These are phyloP conservation scores for Steromphala cineraria DNA, from an alignment of 2,888 invertebrate genomes.

Conservation along the genomic window DNA sequence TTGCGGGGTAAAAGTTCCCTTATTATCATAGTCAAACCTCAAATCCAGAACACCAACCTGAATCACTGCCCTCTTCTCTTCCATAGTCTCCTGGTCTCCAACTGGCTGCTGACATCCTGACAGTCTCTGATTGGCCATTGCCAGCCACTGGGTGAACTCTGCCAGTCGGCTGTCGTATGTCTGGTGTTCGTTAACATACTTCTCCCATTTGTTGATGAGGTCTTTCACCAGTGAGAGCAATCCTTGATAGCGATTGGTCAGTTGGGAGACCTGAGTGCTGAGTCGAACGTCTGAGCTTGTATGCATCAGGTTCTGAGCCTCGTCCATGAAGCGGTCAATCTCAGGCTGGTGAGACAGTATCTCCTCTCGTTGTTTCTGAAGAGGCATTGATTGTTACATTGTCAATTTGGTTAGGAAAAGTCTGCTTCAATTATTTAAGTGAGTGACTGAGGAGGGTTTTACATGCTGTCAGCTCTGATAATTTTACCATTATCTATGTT, in stretches of 20 bases:
- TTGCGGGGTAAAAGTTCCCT: no score
- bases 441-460: no score
- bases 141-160: slow-evolving; percentile 95
- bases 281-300: slow-evolving; percentile 86
- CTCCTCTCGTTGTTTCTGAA: slow-evolving; percentile 80
- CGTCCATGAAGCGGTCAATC: slow-evolving; percentile 92
- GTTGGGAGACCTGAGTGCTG: slow-evolving; percentile 87
- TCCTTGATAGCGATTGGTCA: slow-evolving; percentile 94
- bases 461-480: no score
- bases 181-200: slow-evolving; percentile 92
- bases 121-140: slow-evolving; percentile 90
- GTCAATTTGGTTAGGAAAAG: no score
- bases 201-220: slow-evolving; percentile 92
- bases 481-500: no score
- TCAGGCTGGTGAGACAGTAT: slow-evolving; percentile 88
- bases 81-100: slow-evolving; percentile 88
- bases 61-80: slow-evolving; percentile 83
- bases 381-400: no score
- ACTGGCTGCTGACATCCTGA: slow-evolving; percentile 87
- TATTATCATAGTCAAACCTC: no score
- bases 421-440: no score
- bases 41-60: slow-evolving; percentile 51
- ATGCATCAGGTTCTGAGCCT: slow-evolving; percentile 89
- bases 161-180: slow-evolving; percentile 92
- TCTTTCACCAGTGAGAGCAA: slow-evolving; percentile 93